Percentiles rank a stretch among this genome's conserved stretches.
Conservation (phyloP, 2,888 invertebrate genomes). For the Drosophila niveifrons region DNA sequence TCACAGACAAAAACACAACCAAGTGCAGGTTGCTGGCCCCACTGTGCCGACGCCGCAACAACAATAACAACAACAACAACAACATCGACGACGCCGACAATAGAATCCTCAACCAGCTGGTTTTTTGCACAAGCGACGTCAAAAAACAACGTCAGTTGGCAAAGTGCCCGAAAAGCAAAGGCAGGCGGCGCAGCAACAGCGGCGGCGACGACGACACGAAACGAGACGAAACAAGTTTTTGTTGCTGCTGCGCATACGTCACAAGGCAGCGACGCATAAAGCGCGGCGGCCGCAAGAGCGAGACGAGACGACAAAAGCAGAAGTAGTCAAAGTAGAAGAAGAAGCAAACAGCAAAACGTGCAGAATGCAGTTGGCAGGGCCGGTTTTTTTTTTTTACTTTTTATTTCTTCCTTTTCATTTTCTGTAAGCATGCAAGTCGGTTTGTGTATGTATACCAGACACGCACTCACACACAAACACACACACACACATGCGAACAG, state of each 20-base stretch:
- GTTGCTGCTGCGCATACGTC: conserved; percentile 72
- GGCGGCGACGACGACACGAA: conserved; percentile 42
- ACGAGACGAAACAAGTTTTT: conserved; percentile 70
- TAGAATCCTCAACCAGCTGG: conserved; percentile 53
- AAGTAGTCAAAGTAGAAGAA: conserved; percentile 3
- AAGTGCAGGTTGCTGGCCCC: conserved; percentile 69
- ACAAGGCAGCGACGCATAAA: conserved; percentile 66
- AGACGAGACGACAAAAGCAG: conserved; percentile 13
- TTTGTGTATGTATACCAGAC: conserved; percentile 63
- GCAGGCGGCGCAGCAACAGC: conserved; percentile 7
- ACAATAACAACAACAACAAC: conserved; percentile 22
- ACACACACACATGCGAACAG: conserved; percentile 27
- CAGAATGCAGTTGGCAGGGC: conserved; percentile 64
- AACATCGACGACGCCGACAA: conserved; percentile 29
- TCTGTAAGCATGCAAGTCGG: conserved; percentile 69
- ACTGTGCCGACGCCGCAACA: conserved; percentile 56
- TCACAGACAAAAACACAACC: conserved; percentile 8
- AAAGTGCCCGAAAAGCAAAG: conserved; percentile 49
- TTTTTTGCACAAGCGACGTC: conserved; percentile 64
- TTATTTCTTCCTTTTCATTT: conserved; percentile 55
- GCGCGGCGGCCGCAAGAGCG: conserved; percentile 30
- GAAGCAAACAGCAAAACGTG: conserved; percentile 29
- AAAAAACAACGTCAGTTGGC: conserved; percentile 67
- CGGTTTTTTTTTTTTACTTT: conserved; percentile 48
- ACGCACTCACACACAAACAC: conserved; percentile 19